Evolutionary conservation across 1,140 invertebrate genomes (phyloP).

Genomic region (Mactra quadrangularis): DNA sequence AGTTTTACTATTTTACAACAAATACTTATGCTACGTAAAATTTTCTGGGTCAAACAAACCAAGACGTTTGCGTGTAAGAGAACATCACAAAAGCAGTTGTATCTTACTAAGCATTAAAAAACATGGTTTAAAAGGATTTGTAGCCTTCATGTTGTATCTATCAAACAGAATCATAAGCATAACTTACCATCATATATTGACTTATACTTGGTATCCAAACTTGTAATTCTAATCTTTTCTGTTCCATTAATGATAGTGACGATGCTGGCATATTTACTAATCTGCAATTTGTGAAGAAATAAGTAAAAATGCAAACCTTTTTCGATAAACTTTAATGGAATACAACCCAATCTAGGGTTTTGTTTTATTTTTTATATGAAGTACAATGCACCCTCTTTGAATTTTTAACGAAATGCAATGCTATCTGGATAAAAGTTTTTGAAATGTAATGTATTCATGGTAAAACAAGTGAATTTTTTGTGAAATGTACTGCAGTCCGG

Average conservation of each 20-base stretch:
- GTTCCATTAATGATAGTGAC: slow-evolving; percentile 10
- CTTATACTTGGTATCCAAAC: slow-evolving; percentile 34
- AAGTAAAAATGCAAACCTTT: not conserved
- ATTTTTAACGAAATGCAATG: not conserved
- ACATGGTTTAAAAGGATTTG: not conserved
- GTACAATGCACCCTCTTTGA: not conserved
- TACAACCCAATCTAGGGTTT: not conserved
- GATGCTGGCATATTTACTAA: slow-evolving; percentile 22
- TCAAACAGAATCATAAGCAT: no score
- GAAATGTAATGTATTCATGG: not conserved
- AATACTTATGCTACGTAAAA: no score
- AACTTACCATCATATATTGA: slow-evolving; percentile 23
- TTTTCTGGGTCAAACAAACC: no score
- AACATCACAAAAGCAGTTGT: not conserved
- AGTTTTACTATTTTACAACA: no score
- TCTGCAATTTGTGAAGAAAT: slow-evolving; percentile 9
- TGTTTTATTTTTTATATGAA: not conserved
- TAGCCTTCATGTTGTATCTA: not conserved
- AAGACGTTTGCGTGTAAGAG: no score
- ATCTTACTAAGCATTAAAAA: not conserved
- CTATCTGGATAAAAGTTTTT: not conserved
- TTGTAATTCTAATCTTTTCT: slow-evolving; percentile 38
- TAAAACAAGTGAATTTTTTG: not conserved
- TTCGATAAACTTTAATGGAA: not conserved
- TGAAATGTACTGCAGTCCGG: not conserved